Evolutionary conservation across 2,113 vertebrate species (phyloP), one percentile per base, ranked within the genome.

Genomic region (Gymnorhina tibicen): DNA sequence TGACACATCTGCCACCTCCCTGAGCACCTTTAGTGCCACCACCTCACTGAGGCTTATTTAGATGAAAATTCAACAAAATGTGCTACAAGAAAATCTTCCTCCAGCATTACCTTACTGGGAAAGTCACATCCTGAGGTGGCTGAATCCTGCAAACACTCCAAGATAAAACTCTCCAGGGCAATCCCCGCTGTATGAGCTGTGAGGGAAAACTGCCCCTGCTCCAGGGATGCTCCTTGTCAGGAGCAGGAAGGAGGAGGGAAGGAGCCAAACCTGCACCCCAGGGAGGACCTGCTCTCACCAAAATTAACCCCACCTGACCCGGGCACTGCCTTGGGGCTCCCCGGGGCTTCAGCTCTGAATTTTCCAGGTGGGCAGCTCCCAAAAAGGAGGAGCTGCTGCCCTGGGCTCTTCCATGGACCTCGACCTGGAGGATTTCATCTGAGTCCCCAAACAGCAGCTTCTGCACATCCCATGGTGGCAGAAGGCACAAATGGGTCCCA

Each of bases 361-460:
- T 5, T 16, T 2, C 23, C 32, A 6, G n/a, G 7, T 13, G 46
- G 14, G 46, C 79, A 39, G 23, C 7, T 3, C 13, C 33, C 32
- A 9, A 35, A 1, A 0, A 47, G 35, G 44, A 75, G 44, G 17
- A 62, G 41, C 70, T 55, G 6, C 77, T 22, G 62, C 33, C 67
- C 49, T 10, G 44, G 15, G n/a, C 52, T 55, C 64, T 13, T 55
- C 35, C 39, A 4, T 0, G 22, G 53, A 10, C 11, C 46, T 5
- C 1, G 8, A n/a, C 42, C 9, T 2, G 0, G 12, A 20, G 49
- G 21, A 1, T 9, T 9, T 28, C 2, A 10, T 3, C 24, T 11
- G 3, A 37, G 49, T 5, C 8, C 33, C 46, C 44, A 7, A 11
- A 39, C 26, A 37, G 47, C 16, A 6, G 11, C 0, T 14, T 16